Percentiles rank a stretch among this genome's conserved stretches.
Conservation (phyloP, 1,140 invertebrate species). For the Ceratina calcarata region DNA sequence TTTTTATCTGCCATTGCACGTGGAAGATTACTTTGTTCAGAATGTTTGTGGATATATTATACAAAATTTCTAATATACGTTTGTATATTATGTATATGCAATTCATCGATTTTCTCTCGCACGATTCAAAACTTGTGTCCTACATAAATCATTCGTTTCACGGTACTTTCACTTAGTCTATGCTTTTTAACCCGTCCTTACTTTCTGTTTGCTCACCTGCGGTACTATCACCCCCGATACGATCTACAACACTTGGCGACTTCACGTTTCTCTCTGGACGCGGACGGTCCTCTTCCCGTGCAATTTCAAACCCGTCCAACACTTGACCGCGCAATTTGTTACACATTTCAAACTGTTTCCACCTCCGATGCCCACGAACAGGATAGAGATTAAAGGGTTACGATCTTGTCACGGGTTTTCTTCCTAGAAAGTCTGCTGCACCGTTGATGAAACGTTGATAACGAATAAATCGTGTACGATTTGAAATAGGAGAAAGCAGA, state of each 20-base stretch:
- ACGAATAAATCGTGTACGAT: too few species aligned
- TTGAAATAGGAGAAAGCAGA: too few species aligned
- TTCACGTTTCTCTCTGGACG: neutral
- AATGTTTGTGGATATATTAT: too few species aligned
- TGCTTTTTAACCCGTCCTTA: slow-evolving; percentile 4
- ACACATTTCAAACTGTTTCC: too few species aligned
- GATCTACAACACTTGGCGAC: neutral
- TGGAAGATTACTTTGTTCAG: too few species aligned
- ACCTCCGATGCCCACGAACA: neutral
- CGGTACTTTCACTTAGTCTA: slow-evolving; percentile 6
- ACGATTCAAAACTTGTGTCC: neutral
- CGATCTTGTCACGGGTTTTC: too few species aligned
- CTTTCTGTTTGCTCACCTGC: neutral
- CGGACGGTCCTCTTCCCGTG: neutral
- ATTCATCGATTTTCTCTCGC: too few species aligned
- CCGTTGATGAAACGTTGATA: too few species aligned
- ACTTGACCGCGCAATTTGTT: neutral
- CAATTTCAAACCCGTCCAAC: neutral
- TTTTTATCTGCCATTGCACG: too few species aligned
- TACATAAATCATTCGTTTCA: neutral
- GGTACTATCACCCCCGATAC: neutral
- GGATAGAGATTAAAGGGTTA: neutral
- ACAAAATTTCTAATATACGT: too few species aligned
- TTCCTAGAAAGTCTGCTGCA: too few species aligned
- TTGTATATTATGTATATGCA: too few species aligned